Conservation (phyloP, 2,113 vertebrate species). For the Oncorhynchus masou region DNA sequence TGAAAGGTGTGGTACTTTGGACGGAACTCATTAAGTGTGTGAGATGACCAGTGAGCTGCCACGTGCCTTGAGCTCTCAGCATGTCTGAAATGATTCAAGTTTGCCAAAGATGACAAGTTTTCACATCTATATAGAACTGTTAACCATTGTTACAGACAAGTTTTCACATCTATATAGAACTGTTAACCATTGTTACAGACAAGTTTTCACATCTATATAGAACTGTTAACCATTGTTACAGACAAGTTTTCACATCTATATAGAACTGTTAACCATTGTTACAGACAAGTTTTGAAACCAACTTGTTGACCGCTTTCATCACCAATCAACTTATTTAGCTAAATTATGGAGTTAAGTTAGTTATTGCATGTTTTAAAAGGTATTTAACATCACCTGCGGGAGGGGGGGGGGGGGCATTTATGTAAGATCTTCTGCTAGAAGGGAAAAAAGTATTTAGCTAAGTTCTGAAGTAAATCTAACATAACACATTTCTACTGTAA, state of each 20-base stretch:
- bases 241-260: constrained; percentile 55
- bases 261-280: not conserved
- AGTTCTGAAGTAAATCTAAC: constrained; percentile 29
- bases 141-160: constrained; percentile 19
- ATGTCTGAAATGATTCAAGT: constrained; percentile 46
- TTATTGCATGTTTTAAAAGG: constrained; percentile 48
- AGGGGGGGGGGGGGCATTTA: too few relatives aligned
- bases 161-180: constrained; percentile 43
- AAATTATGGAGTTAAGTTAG: constrained; percentile 43
- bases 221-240: not conserved
- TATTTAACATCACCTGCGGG: constrained; percentile 17
- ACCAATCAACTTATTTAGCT: constrained; percentile 38
- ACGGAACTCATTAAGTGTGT: constrained; percentile 53
- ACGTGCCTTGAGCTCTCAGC: constrained; percentile 44
- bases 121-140: constrained; percentile 37
- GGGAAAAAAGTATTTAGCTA: not conserved
- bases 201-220: constrained; percentile 47
- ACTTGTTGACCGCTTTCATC: constrained; percentile 17
- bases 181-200: constrained; percentile 26
- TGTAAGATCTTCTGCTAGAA: not conserved
- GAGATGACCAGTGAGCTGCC: constrained; percentile 48
- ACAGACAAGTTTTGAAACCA: constrained; percentile 30
- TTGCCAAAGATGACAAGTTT: constrained; percentile 74
- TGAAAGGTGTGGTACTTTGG: constrained; percentile 65
- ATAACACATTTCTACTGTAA: constrained; percentile 54